Evolutionary conservation across 2,113 vertebrate species (phyloP).

Genomic region (Dermatemys mawii): DNA sequence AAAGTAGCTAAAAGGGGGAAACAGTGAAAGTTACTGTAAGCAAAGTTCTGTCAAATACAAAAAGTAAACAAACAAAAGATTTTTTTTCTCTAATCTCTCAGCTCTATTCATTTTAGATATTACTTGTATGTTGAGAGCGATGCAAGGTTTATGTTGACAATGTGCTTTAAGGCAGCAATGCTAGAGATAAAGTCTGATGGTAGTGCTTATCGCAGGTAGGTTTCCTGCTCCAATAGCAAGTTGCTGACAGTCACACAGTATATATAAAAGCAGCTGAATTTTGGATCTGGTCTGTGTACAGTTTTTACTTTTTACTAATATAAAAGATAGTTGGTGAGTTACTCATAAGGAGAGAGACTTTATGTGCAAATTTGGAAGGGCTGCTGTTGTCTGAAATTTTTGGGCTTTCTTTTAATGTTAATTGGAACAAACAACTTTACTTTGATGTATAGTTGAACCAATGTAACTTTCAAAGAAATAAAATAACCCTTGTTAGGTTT

Average conservation of each 20-base stretch:
- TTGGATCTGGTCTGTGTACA: background rate
- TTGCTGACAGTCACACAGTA: background rate
- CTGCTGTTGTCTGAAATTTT: background rate
- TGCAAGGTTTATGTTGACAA: background rate
- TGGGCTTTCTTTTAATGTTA: background rate
- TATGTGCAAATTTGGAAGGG: constrained; percentile 6
- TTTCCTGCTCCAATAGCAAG: background rate
- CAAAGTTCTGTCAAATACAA: background rate
- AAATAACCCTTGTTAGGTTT: constrained; percentile 45
- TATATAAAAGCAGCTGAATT: background rate
- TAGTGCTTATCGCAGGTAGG: accelerated
- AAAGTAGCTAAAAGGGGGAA: background rate
- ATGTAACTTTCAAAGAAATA: constrained; percentile 1
- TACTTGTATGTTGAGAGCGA: background rate
- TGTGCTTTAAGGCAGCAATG: background rate
- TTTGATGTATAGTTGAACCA: background rate
- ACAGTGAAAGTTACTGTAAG: background rate
- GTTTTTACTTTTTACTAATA: background rate
- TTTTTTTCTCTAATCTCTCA: background rate
- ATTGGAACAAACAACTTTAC: constrained; percentile 12
- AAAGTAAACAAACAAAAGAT: background rate
- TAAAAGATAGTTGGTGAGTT: background rate
- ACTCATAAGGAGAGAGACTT: background rate
- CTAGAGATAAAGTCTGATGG: background rate
- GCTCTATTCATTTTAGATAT: background rate